A percentile compares a stretch with the other conserved stretches of the same genome.
phyloP scores from a whole-genome alignment of 2,113 vertebrate genomes.

The Anas platyrhynchos region DNA sequence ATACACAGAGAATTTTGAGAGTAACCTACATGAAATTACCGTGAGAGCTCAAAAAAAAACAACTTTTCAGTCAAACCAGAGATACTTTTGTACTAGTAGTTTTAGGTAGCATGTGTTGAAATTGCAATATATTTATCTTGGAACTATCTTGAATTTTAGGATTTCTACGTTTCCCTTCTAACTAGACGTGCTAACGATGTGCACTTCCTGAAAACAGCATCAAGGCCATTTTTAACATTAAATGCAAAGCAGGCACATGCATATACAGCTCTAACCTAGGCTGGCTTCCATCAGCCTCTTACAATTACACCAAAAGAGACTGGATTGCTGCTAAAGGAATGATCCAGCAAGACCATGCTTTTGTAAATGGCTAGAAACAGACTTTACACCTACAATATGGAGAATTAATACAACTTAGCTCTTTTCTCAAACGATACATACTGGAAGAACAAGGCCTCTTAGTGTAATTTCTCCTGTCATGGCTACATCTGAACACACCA shows the following conservation, averaged over 20 bases:
- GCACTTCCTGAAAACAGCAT: background rate
- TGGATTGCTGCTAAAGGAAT: background rate
- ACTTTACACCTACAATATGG: background rate
- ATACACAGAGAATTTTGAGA: background rate
- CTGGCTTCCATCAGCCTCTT: background rate
- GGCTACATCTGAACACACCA: constrained; percentile 95
- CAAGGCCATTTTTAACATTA: background rate
- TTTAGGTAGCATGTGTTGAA: background rate
- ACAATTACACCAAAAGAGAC: background rate
- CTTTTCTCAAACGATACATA: constrained; percentile 72
- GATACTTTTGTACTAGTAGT: background rate
- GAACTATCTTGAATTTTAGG: background rate
- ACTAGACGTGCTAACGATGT: background rate
- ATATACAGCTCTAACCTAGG: background rate
- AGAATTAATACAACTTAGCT: background rate
- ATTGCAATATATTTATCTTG: background rate
- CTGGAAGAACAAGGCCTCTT: constrained; percentile 94
- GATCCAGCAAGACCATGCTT: background rate
- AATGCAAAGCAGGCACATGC: background rate
- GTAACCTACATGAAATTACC: background rate
- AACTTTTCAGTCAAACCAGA: background rate
- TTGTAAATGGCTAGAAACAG: background rate
- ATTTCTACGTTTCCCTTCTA: background rate
- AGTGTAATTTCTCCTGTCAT: constrained; percentile 99
- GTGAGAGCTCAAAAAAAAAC: background rate